Percentiles rank a stretch among this genome's conserved stretches.
Evolutionary conservation across 1,140 invertebrate genomes (phyloP).

Genomic region (Calephelis nemesis): DNA sequence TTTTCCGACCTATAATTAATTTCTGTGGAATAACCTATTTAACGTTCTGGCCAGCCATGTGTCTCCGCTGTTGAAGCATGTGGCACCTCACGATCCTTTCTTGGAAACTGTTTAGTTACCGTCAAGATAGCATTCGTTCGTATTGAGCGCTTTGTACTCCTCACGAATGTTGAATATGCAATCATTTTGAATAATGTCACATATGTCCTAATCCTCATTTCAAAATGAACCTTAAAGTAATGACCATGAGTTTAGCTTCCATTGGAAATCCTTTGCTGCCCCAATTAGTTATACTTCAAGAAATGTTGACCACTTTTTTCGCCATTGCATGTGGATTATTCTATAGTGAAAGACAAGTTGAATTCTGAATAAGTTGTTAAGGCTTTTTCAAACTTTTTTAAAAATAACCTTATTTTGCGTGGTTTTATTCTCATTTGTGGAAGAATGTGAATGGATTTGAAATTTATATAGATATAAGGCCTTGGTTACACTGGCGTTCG

Average conservation of each 20-base stretch:
- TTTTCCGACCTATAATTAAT: too few species aligned
- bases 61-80: slow-evolving; percentile 19
- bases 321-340: slow-evolving; percentile 17
- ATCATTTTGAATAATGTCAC: slow-evolving; percentile 20
- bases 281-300: slow-evolving; percentile 15
- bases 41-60: background rate
- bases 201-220: background rate
- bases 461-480: too few species aligned
- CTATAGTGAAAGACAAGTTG: slow-evolving; percentile 6
- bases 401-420: background rate
- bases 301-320: slow-evolving; percentile 17
- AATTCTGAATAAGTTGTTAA: slow-evolving; percentile 7
- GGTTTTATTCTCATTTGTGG: background rate
- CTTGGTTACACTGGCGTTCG: too few species aligned
- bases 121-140: slow-evolving; percentile 23
- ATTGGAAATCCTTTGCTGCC: background rate
- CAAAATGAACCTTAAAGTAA: slow-evolving; percentile 1
- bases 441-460: too few species aligned
- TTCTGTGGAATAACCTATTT: too few species aligned
- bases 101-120: slow-evolving; percentile 24
- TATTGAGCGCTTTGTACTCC: slow-evolving; percentile 23
- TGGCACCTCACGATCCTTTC: slow-evolving; percentile 23
- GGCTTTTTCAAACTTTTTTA: background rate
- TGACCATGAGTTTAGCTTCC: background rate
- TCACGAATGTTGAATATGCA: slow-evolving; percentile 21